phyloP scores from a whole-genome alignment of 2,797 vertebrate genomes.

The Leptodactylus fallax region DNA sequence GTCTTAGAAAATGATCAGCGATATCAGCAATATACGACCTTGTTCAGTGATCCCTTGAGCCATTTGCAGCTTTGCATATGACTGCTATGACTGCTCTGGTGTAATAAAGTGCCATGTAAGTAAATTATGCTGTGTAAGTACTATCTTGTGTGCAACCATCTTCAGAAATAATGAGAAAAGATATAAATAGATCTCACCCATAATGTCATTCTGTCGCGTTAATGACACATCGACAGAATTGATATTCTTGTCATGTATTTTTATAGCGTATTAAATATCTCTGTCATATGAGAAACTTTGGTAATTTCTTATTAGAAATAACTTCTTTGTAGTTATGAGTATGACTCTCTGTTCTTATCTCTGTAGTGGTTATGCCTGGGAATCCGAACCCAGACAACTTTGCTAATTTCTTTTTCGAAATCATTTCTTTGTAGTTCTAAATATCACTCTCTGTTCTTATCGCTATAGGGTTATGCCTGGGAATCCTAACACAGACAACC shows the following conservation, averaged over 20 bases:
- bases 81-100: slow-evolving; percentile 18
- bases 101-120: slow-evolving; percentile 54
- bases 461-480: too few relatives aligned
- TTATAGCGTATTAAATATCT: slow-evolving; percentile 57
- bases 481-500: too few relatives aligned
- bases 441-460: too few relatives aligned
- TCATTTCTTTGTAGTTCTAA: too few relatives aligned
- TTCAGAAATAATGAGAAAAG: slow-evolving; percentile 57
- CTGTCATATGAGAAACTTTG: slow-evolving; percentile 51
- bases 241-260: slow-evolving; percentile 54
- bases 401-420: too few relatives aligned
- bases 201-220: slow-evolving; percentile 57
- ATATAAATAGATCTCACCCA: slow-evolving; percentile 49
- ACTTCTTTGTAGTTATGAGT: neutral
- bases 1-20: neutral
- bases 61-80: slow-evolving; percentile 32
- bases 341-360: neutral
- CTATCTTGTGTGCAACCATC: slow-evolving; percentile 55
- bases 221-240: slow-evolving; percentile 55
- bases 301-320: slow-evolving; percentile 35
- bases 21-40: slow-evolving; percentile 28
- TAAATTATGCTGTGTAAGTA: slow-evolving; percentile 52
- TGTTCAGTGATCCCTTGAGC: slow-evolving; percentile 38
- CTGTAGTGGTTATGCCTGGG: neutral
- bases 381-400: neutral